Conservation (phyloP, 2,113 vertebrate genomes). For the Callionymus lyra region DNA sequence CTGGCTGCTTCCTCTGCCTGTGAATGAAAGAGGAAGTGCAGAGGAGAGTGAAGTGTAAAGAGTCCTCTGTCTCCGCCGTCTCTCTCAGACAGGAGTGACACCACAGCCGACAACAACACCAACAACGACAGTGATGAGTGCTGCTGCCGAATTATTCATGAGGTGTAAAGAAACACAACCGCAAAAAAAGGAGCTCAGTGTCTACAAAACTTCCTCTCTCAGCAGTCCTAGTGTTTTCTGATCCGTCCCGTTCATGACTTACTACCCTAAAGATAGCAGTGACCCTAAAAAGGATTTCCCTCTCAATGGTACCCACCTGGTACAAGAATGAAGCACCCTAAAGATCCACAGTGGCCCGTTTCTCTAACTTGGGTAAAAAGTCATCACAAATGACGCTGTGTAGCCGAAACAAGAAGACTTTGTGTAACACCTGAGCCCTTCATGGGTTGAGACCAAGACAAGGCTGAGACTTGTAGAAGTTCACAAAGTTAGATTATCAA, state of each 20-base stretch:
- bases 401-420: conserved; percentile 34
- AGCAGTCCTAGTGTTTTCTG: conserved; percentile 34
- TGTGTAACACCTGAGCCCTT: conserved; percentile 44
- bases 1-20: conserved; percentile 34
- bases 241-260: conserved; percentile 46
- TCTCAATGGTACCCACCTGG: conserved; percentile 59
- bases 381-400: conserved; percentile 47
- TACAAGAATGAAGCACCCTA: conserved; percentile 28
- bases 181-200: conserved; percentile 57
- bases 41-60: conserved; percentile 52
- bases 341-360: conserved; percentile 41
- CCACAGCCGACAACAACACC: conserved; percentile 41
- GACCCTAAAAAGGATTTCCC: conserved; percentile 42
- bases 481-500: no score
- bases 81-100: conserved; percentile 56
- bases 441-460: conserved; percentile 4
- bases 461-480: no score
- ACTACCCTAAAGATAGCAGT: conserved; percentile 35
- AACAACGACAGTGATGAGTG: conserved; percentile 46
- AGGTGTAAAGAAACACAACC: conserved; percentile 29
- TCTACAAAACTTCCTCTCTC: conserved; percentile 43
- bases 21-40: conserved; percentile 55
- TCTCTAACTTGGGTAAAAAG: conserved; percentile 44
- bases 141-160: conserved; percentile 56
- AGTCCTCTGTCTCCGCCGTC: conserved; percentile 51